A percentile compares a stretch with the other conserved stretches of the same genome.
These are phyloP conservation scores for Mesocentrotus franciscanus DNA, from an alignment of 53 echinoderm and acorn worm species.

Conservation along the genomic window DNA sequence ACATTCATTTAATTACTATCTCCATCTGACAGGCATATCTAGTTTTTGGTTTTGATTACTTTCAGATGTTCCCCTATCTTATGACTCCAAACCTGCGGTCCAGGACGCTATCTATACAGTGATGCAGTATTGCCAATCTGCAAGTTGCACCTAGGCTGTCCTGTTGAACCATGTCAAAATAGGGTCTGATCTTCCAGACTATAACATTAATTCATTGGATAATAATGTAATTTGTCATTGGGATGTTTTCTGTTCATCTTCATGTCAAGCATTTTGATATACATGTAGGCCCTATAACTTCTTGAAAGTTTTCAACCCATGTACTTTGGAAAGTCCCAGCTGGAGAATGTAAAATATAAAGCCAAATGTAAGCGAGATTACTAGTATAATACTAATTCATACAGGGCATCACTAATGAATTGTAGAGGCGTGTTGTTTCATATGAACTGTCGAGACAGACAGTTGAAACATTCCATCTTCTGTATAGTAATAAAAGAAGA, in stretches of 20 bases:
- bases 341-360: too few relatives aligned
- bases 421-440: too few relatives aligned
- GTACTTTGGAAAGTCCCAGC: too few relatives aligned
- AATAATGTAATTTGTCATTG: neutral
- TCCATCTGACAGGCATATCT: constrained; percentile 7
- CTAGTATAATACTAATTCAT: too few relatives aligned
- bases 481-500: neutral
- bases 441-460: too few relatives aligned
- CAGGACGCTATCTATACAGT: neutral
- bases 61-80: neutral
- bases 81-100: neutral
- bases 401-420: too few relatives aligned
- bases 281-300: too few relatives aligned
- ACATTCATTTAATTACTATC: neutral
- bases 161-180: neutral
- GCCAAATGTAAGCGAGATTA: too few relatives aligned
- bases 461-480: too few relatives aligned
- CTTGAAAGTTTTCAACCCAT: too few relatives aligned
- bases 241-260: neutral
- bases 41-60: neutral
- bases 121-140: neutral
- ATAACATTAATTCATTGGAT: neutral
- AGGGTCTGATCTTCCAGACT: neutral
- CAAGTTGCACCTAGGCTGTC: neutral
- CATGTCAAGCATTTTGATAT: too few relatives aligned